phyloP scores from a whole-genome alignment of 2,797 vertebrate species.

The Holocentrus rufus region DNA sequence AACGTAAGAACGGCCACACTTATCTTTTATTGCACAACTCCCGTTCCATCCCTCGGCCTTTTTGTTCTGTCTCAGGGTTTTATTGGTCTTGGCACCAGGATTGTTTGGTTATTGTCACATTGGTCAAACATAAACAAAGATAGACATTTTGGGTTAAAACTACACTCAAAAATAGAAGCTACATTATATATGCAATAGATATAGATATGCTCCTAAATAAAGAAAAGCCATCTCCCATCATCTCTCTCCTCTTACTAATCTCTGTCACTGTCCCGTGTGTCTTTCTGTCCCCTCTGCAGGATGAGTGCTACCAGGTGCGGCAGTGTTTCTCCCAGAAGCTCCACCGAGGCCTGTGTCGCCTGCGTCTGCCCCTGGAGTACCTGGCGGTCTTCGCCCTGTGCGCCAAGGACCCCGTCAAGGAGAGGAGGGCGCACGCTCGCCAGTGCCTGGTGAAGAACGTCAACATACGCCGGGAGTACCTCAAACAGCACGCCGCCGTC shows the following conservation, averaged over 20 bases:
- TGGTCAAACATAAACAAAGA: no score
- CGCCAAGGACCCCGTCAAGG: constrained; percentile 97
- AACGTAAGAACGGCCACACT: constrained; percentile 86
- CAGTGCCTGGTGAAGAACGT: constrained; percentile 98
- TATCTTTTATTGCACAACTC: not conserved
- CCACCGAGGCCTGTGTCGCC: constrained; percentile 93
- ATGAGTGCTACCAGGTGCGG: constrained; percentile 98
- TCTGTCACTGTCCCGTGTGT: not conserved
- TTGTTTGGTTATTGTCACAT: no score
- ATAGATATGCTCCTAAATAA: no score
- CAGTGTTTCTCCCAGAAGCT: constrained; percentile 98
- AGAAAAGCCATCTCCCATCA: no score
- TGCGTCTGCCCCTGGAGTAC: constrained; percentile 95
- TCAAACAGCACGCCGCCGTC: constrained; percentile 96
- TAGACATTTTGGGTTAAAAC: no score
- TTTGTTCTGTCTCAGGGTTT: not conserved
- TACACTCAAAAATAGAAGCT: no score
- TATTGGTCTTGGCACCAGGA: no score
- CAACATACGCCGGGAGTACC: constrained; percentile 94
- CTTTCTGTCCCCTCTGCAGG: constrained; percentile 73
- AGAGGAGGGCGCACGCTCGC: constrained; percentile 94
- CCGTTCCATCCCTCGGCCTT: not conserved
- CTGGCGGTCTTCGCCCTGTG: constrained; percentile 97
- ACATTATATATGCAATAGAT: no score
- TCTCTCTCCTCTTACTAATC: not conserved